A percentile compares a stretch with the other conserved stretches of the same genome.
phyloP scores from a whole-genome alignment of 2,888 invertebrate genomes.

The Ramazzottius varieornatus region DNA sequence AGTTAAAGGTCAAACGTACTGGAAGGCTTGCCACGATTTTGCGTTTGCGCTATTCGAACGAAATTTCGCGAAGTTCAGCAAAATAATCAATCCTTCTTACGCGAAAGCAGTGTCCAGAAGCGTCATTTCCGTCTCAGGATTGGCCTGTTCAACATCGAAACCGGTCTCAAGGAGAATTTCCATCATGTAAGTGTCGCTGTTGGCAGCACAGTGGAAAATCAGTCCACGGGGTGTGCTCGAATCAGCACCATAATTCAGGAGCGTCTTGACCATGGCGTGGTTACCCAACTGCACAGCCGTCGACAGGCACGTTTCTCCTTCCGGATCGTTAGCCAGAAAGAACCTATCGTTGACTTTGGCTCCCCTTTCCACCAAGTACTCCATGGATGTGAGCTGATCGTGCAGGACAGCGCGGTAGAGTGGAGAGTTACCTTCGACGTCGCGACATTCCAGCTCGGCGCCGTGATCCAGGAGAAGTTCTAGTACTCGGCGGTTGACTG shows the following conservation, averaged over 20 bases:
- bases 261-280: background rate
- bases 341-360: background rate
- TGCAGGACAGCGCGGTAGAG: background rate
- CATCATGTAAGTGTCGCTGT: background rate
- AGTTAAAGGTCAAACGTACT: no score
- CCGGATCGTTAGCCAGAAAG: background rate
- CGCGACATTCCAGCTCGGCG: conserved; percentile 6
- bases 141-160: background rate
- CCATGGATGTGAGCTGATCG: background rate
- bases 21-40: no score
- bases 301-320: background rate
- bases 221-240: background rate
- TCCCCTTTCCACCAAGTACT: background rate
- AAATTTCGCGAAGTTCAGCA: background rate
- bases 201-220: background rate
- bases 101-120: background rate
- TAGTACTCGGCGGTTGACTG: background rate
- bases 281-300: background rate
- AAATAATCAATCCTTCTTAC: background rate
- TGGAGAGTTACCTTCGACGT: conserved; percentile 4
- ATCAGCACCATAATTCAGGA: background rate
- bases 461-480: conserved; percentile 7
- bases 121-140: background rate
- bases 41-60: no score
- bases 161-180: background rate